Percentiles rank a stretch among this genome's conserved stretches.
Evolutionary conservation across 2,888 invertebrate species (phyloP).

Genomic region (Toxonevra muliebris): DNA sequence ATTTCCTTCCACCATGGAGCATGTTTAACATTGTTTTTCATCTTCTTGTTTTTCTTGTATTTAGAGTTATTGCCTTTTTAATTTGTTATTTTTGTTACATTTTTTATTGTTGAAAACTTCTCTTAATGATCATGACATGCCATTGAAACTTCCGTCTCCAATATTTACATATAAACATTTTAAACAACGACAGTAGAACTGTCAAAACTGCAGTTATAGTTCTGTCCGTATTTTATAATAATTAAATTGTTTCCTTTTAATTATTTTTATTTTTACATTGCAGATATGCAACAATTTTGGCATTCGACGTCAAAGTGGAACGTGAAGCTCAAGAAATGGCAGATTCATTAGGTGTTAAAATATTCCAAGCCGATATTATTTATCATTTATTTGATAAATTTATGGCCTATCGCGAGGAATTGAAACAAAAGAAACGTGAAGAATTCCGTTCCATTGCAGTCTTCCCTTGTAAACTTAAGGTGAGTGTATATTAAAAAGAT

Average conservation of each 20-base stretch:
- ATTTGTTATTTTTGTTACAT: slow-evolving; percentile 16
- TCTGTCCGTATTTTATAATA: slow-evolving; percentile 7
- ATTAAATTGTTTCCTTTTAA: slow-evolving; percentile 4
- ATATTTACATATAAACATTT: no score
- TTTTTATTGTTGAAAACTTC: slow-evolving; percentile 16
- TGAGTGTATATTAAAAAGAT: slow-evolving; percentile 54
- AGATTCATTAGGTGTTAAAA: slow-evolving; percentile 90
- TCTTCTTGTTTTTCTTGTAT: slow-evolving; percentile 3
- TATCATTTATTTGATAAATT: slow-evolving; percentile 99
- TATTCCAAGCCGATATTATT: slow-evolving; percentile 99
- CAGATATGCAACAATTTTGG: slow-evolving; percentile 95
- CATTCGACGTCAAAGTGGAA: slow-evolving; percentile 99
- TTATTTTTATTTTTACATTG: slow-evolving; percentile 30
- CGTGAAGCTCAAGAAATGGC: slow-evolving; percentile 98
- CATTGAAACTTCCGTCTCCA: slow-evolving; percentile 34
- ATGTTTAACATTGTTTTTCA: not conserved
- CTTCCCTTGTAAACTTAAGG: slow-evolving; percentile 96
- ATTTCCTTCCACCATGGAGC: slow-evolving; percentile 24
- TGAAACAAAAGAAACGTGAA: slow-evolving; percentile 89
- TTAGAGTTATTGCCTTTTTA: slow-evolving; percentile 15
- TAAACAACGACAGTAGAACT: not conserved
- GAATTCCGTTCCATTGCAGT: slow-evolving; percentile 97
- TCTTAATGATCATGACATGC: slow-evolving; percentile 38
- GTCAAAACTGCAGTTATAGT: no score
- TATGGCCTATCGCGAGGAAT: slow-evolving; percentile 89